These are phyloP conservation scores for Merodon equestris DNA, from an alignment of 2,888 invertebrate species.

Conservation along the genomic window DNA sequence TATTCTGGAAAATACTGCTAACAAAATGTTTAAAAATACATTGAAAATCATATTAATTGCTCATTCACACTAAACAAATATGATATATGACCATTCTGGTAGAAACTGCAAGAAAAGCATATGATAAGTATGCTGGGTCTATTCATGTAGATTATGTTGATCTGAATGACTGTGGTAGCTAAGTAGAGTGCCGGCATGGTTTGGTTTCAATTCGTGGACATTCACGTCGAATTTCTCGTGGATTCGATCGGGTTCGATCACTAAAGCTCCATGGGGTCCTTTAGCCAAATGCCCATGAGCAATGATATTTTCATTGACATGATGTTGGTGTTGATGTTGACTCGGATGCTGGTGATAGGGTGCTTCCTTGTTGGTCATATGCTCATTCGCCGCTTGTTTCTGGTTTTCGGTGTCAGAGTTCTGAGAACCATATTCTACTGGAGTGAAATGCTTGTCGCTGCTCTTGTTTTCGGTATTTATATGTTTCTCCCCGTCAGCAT, in stretches of 20 bases:
- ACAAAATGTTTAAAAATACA: no score
- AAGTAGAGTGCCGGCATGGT: conserved; percentile 82
- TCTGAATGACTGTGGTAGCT: conserved; percentile 79
- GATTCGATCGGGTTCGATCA: conserved; percentile 77
- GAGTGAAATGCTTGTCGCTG: no score
- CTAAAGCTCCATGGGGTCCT: conserved; percentile 81
- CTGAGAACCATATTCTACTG: no score
- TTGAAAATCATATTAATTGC: no score
- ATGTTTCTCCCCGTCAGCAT: no score
- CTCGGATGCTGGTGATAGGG: conserved; percentile 21
- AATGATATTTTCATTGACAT: conserved; percentile 49
- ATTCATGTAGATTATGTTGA: conserved; percentile 42
- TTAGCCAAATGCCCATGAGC: conserved; percentile 78
- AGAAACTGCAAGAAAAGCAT: conserved; percentile 7
- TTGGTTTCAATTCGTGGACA: conserved; percentile 82
- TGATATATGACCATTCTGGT: no score
- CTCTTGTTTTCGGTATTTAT: no score
- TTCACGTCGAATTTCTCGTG: conserved; percentile 82
- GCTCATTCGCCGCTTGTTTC: no score
- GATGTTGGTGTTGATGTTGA: conserved; percentile 58
- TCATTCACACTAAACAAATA: no score
- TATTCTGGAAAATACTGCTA: no score
- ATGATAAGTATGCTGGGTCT: neutral
- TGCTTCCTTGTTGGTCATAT: conserved; percentile 1
- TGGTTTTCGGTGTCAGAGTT: no score